A percentile compares a stretch with the other conserved stretches of the same genome.
phyloP scores from a whole-genome alignment of 2,797 vertebrate species.

The Gallinago stenura region DNA sequence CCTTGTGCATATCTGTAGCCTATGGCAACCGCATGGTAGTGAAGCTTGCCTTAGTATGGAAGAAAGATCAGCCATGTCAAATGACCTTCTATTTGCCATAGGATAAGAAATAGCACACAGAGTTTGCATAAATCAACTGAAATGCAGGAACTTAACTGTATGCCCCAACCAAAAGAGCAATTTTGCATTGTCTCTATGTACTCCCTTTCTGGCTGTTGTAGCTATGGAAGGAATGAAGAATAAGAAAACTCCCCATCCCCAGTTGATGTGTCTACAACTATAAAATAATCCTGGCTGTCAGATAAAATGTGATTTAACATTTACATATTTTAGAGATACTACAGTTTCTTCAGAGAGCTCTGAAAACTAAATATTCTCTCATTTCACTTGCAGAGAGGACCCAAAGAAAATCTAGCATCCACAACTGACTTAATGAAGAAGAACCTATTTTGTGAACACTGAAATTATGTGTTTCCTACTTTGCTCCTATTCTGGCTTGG shows the following conservation, averaged over 20 bases:
- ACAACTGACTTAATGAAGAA: conserved; percentile 14
- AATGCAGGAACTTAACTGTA: not conserved
- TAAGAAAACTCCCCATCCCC: not conserved
- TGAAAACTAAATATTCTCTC: conserved; percentile 9
- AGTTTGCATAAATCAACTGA: not conserved
- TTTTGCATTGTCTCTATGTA: not conserved
- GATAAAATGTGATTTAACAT: not conserved
- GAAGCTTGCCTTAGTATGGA: not conserved
- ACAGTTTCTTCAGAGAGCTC: not conserved
- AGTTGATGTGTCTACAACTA: not conserved
- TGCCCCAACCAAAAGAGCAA: not conserved
- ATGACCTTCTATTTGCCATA: not conserved
- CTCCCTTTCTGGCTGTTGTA: not conserved
- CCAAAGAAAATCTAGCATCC: not conserved
- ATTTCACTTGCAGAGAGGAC: conserved; percentile 33
- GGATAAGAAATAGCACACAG: not conserved
- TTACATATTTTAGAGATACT: not conserved
- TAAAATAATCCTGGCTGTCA: not conserved
- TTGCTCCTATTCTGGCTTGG: conserved; percentile 35
- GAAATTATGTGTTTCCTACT: conserved; percentile 25
- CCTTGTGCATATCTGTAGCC: not conserved
- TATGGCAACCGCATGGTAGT: not conserved
- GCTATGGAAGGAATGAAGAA: not conserved
- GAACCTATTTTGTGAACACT: conserved; percentile 41
- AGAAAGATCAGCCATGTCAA: not conserved